A percentile compares a stretch with the other conserved stretches of the same genome.
Conservation (phyloP, 2,888 invertebrate genomes). For the Eupelmus urozonus region DNA sequence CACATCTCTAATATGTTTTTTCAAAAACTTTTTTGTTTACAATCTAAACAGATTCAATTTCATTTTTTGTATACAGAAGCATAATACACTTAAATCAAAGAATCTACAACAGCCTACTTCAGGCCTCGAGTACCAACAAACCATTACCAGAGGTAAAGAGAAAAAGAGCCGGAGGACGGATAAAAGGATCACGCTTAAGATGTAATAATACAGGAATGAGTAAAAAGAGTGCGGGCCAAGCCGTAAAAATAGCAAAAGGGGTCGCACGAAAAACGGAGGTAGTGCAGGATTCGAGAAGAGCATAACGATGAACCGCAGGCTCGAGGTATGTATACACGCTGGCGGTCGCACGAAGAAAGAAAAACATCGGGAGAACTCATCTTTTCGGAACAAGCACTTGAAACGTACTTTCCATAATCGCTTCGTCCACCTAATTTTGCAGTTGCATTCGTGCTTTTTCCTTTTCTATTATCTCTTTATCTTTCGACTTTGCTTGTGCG, state of each 20-base stretch:
- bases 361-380: neutral
- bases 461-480: neutral
- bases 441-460: neutral
- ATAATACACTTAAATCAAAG: too few species aligned
- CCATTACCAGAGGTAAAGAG: neutral
- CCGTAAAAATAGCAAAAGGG: conserved; percentile 2
- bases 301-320: neutral
- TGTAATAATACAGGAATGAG: conserved; percentile 1
- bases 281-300: neutral
- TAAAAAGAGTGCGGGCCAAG: neutral
- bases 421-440: conserved; percentile 5
- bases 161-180: neutral
- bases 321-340: neutral
- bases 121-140: neutral
- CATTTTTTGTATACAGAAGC: too few species aligned
- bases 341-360: neutral
- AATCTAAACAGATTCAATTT: too few species aligned
- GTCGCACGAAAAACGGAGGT: neutral
- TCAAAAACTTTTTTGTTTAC: too few species aligned
- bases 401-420: neutral
- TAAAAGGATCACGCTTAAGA: neutral
- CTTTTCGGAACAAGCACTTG: conserved; percentile 16
- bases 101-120: too few species aligned
- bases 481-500: too few species aligned
- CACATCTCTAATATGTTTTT: too few species aligned